Evolutionary conservation across 2,113 vertebrate species (phyloP), one percentile per base, ranked within the genome.

Genomic region (Zootoca vivipara): DNA sequence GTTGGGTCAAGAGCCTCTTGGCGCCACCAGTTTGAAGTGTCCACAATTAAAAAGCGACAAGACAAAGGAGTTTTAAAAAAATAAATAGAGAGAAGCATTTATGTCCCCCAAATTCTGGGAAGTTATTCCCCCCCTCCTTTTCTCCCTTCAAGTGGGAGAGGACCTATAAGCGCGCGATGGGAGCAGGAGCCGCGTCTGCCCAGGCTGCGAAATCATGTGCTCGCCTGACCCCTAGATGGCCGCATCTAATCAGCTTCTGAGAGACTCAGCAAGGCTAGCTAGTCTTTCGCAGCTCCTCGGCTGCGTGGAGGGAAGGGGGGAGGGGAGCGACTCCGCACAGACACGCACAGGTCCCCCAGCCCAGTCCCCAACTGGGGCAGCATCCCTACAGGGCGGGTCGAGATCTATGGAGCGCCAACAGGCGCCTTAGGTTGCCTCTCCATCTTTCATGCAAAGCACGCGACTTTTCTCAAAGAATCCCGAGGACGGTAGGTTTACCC

Each of bases 1-100:
- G 95, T 95, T 95, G 95, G 96, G 96, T 96, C 95, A 95, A 96
- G 97, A 97, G 97, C 96, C 95, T 95, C 97, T 95, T 97, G 98
- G 98, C 98, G 98, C 98, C 98, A 98, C 97, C 96, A 97, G 96
- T 97, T 97, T 96, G 97, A 97, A 96, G 96, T 94, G 56, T 95
- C 95, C 95, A 96, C 98, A 98, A 97, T 96, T 97, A 96, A 98
- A 70, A 70, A 70, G 82, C n/a, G 65, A 69, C 64, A 70, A 18
- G 65, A n/a, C 35, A 13, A 35, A 4, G 9, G 62, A 20, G 58
- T 62, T 56, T 56, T 56, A 46, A 46, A 42, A 7, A 42, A 52
- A 52, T 10, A 52, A 46, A 46, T 46, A 9, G 10, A 52, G 46
- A 52, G 46, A 52, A 52, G 46, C 46, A 52, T 52, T 12, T 52